Percentiles rank a stretch among this genome's conserved stretches.
Evolutionary conservation across 2,888 invertebrate species (phyloP).

Genomic region (Drosophila mimetica): DNA sequence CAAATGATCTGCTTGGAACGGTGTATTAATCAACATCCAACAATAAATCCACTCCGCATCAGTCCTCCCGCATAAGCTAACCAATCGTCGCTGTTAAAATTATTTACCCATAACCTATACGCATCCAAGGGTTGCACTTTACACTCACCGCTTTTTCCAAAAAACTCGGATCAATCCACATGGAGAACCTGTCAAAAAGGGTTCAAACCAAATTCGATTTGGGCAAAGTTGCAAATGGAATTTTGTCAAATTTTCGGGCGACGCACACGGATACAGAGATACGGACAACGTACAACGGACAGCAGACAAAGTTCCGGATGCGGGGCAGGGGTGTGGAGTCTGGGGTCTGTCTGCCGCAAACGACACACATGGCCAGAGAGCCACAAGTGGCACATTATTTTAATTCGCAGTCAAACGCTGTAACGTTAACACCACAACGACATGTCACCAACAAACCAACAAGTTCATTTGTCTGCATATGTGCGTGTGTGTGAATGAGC

Average conservation of each 20-base stretch:
- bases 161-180: constrained; percentile 34
- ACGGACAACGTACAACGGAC: neutral
- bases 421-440: constrained; percentile 67
- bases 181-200: constrained; percentile 61
- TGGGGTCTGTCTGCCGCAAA: constrained; percentile 9
- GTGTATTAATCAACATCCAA: neutral
- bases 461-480: constrained; percentile 42
- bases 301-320: neutral
- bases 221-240: constrained; percentile 61
- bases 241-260: constrained; percentile 58
- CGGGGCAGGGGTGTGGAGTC: neutral
- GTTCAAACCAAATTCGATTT: constrained; percentile 82
- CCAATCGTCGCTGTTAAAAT: neutral
- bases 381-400: constrained; percentile 83
- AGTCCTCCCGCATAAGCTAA: neutral
- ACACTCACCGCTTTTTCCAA: constrained; percentile 6
- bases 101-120: constrained; percentile 25
- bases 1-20: neutral
- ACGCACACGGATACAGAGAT: constrained; percentile 7
- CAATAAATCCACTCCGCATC: neutral
- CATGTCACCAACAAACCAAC: constrained; percentile 47
- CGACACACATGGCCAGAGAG: constrained; percentile 42
- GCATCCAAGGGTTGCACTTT: constrained; percentile 52
- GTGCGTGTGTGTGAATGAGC: constrained; percentile 7
- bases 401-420: constrained; percentile 76